Percentiles rank a stretch among this genome's conserved stretches.
Evolutionary conservation across 2,888 invertebrate species (phyloP).

Genomic region (Habroteleia sp.): DNA sequence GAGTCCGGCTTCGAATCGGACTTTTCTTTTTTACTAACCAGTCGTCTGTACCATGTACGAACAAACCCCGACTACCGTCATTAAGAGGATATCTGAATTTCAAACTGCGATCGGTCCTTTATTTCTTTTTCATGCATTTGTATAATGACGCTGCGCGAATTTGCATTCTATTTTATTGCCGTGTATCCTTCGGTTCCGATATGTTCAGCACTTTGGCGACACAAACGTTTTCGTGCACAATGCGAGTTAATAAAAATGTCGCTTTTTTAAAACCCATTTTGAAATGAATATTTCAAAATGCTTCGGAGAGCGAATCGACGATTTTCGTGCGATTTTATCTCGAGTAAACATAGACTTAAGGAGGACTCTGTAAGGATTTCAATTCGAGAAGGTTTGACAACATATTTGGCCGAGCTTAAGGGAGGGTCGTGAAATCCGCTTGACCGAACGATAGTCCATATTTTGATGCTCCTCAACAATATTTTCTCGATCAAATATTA

Average conservation of each 20-base stretch:
- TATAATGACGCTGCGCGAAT: slow-evolving; percentile 47
- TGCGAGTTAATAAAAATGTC: neutral
- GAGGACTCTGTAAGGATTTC: slow-evolving; percentile 41
- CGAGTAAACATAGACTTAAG: slow-evolving; percentile 23
- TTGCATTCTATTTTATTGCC: slow-evolving; percentile 52
- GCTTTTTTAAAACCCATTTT: too few relatives aligned
- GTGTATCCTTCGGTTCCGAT: slow-evolving; percentile 24
- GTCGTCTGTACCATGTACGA: slow-evolving; percentile 58
- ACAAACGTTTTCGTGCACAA: slow-evolving; percentile 11
- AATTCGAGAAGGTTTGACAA: slow-evolving; percentile 49
- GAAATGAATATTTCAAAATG: too few relatives aligned
- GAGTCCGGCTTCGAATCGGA: slow-evolving; percentile 55
- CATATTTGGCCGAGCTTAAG: slow-evolving; percentile 51
- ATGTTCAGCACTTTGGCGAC: slow-evolving; percentile 2
- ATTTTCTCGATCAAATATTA: slow-evolving; percentile 27
- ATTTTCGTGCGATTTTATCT: slow-evolving; percentile 9
- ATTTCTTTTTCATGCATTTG: slow-evolving; percentile 53
- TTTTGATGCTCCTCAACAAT: slow-evolving; percentile 34
- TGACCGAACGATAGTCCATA: slow-evolving; percentile 51
- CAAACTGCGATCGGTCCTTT: slow-evolving; percentile 48
- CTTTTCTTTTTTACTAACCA: slow-evolving; percentile 59
- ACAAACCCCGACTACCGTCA: slow-evolving; percentile 62
- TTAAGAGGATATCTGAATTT: slow-evolving; percentile 61
- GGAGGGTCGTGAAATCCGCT: slow-evolving; percentile 59
- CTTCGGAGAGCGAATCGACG: too few relatives aligned